A percentile compares a stretch with the other conserved stretches of the same genome.
These are phyloP conservation scores for Littorina saxatilis DNA, from an alignment of 1,140 invertebrate species.

Conservation along the genomic window DNA sequence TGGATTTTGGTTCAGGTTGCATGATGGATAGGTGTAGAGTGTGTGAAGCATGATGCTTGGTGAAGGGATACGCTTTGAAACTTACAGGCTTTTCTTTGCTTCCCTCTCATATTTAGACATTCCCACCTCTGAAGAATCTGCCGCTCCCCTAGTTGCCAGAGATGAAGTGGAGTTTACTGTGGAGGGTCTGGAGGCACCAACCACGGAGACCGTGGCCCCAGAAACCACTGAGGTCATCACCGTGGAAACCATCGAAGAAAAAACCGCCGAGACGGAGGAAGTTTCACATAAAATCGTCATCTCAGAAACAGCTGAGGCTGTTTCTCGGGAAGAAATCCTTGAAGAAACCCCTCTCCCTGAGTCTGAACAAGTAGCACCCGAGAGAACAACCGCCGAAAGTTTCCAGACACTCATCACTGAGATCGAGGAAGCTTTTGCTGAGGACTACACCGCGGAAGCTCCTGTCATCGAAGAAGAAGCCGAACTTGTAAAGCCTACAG, in stretches of 20 bases:
- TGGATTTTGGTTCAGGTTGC: no score
- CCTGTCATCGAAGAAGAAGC: constrained; percentile 39
- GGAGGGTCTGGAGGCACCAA: constrained; percentile 63
- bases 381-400: constrained; percentile 61
- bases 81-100: constrained; percentile 20
- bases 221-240: constrained; percentile 60
- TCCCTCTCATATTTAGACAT: constrained; percentile 33
- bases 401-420: constrained; percentile 56
- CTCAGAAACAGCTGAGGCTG: constrained; percentile 53
- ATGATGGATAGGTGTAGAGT: no score
- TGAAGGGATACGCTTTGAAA: no score
- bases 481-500: constrained; percentile 12
- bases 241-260: constrained; percentile 60
- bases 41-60: no score
- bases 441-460: constrained; percentile 44
- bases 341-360: constrained; percentile 60
- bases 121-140: constrained; percentile 48
- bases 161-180: constrained; percentile 47
- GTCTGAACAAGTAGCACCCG: constrained; percentile 57
- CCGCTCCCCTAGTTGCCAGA: constrained; percentile 41
- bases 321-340: constrained; percentile 60
- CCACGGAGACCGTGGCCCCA: constrained; percentile 57
- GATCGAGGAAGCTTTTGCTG: constrained; percentile 58
- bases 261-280: constrained; percentile 66
- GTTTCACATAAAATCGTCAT: constrained; percentile 65